Base-by-base conservation (phyloP, 92 coral and sea anemone species). In the Epizoanthus illoricatus region DNA sequence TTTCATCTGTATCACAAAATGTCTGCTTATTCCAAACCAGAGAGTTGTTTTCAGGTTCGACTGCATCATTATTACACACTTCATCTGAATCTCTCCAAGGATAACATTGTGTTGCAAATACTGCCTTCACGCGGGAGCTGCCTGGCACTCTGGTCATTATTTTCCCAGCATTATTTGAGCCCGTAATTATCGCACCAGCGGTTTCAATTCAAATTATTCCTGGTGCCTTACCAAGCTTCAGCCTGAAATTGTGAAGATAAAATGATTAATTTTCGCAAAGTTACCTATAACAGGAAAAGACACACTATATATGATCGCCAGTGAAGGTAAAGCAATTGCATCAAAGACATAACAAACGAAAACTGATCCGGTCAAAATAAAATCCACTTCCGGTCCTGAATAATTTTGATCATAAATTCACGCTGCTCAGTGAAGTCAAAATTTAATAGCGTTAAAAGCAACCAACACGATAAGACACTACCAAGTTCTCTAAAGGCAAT, bases 101-200 rank as follows among this genome's bases (percentile, higher is more conserved):
- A 21, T 21, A 13, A 21, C 43, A 18, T 40, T 42, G 40, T 12
- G 10, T 60, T 61, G 71, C 20, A 49, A 49, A 49, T 49, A 8
- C 15, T 8, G 11, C 10, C 55, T 49, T 49, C 55, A 49, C 58
- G 41, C 13, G 3, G 63, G 82, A 49, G 40, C 15, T 13, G 20
- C 45, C 82, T 19, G 28, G 57, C 40, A 63, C 40, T 43, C 42
- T 57, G 45, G 41, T 78, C n/a, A 62, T 43, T 43, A 6, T 43
- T 7, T 43, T 43, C 49, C 69, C 71, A 64, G 60, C 71, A 78
- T 78, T 62, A 19, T 78, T 45, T 11, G 82, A 78, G 71, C 82
- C 82, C 82, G 82, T 59, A 63, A 43, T 78, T 63, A 15, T 62
- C 61, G 24, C 73, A 19, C 3, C 71, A 78, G 82, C 82, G 69